These are phyloP conservation scores for Carassius auratus DNA, from an alignment of 2,113 vertebrate species.

Conservation along the genomic window DNA sequence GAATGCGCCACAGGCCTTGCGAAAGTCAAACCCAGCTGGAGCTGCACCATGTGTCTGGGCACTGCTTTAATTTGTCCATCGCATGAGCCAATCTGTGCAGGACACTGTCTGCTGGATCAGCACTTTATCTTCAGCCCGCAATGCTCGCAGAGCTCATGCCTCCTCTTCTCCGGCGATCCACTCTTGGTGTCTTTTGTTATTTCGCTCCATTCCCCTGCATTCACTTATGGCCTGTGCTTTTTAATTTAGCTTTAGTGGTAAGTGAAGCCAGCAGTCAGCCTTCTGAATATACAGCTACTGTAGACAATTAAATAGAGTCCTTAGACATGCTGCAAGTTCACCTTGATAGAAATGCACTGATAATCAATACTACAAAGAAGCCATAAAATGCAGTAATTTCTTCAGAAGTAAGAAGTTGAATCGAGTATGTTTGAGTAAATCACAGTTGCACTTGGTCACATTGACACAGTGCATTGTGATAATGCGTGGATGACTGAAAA, in stretches of 20 bases:
- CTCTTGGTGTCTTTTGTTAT: constrained; percentile 26
- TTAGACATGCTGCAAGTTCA: constrained; percentile 58
- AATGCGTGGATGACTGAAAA: background rate
- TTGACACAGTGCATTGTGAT: background rate
- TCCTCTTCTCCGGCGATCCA: background rate
- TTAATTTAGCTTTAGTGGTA: constrained; percentile 53
- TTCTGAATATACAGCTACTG: constrained; percentile 31
- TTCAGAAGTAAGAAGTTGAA: constrained; percentile 49
- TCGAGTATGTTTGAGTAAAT: constrained; percentile 33
- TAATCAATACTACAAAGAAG: constrained; percentile 69
- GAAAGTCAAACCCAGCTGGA: constrained; percentile 11
- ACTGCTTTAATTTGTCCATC: constrained; percentile 45
- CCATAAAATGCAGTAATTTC: constrained; percentile 55
- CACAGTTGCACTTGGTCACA: background rate
- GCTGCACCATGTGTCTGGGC: constrained; percentile 39
- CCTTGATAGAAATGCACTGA: constrained; percentile 69
- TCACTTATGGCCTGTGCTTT: constrained; percentile 45
- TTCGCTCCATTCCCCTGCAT: constrained; percentile 40
- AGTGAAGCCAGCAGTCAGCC: constrained; percentile 55
- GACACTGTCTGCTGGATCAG: constrained; percentile 62
- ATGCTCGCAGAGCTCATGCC: background rate
- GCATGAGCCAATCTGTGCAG: constrained; percentile 53
- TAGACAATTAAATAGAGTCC: constrained; percentile 38
- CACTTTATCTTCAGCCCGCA: constrained; percentile 41
- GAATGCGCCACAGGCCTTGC: background rate